Conservation (phyloP, 1,140 invertebrate species). For the Battus philenor region DNA sequence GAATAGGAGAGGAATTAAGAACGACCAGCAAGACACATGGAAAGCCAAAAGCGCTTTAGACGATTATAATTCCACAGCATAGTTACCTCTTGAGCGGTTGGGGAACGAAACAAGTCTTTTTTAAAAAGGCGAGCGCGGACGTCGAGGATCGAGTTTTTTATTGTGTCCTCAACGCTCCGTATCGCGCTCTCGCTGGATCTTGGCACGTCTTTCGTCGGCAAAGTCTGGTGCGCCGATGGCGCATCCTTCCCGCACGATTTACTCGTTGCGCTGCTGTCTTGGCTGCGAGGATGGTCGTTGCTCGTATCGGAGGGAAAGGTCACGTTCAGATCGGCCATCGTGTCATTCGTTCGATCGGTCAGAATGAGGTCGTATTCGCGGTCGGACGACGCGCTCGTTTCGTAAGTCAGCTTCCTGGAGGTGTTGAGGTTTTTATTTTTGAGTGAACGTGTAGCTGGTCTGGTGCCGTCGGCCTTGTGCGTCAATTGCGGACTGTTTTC, state of each 20-base stretch:
- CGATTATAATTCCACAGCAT: no score
- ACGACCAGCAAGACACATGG: no score
- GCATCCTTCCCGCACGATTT: slow-evolving; percentile 15
- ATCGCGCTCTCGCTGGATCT: slow-evolving; percentile 32
- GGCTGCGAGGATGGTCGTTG: slow-evolving; percentile 27
- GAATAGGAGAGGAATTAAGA: no score
- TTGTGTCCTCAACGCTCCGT: slow-evolving; percentile 34
- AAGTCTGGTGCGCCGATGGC: slow-evolving; percentile 12
- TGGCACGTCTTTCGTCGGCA: not conserved
- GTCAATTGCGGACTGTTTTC: slow-evolving; percentile 23
- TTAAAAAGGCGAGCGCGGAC: slow-evolving; percentile 19
- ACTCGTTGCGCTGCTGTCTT: slow-evolving; percentile 6
- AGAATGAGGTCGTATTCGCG: slow-evolving; percentile 55
- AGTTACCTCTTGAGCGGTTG: slow-evolving; percentile 39
- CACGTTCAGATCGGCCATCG: slow-evolving; percentile 69
- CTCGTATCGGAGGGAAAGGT: slow-evolving; percentile 63
- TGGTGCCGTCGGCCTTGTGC: slow-evolving; percentile 27
- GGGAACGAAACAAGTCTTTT: slow-evolving; percentile 20
- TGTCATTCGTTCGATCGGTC: slow-evolving; percentile 69
- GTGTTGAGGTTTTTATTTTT: slow-evolving; percentile 26
- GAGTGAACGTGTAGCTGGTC: slow-evolving; percentile 42
- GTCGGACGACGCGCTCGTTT: slow-evolving; percentile 49
- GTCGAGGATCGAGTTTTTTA: slow-evolving; percentile 38
- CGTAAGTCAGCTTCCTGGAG: slow-evolving; percentile 52
- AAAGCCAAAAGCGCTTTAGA: no score